A percentile compares a stretch with the other conserved stretches of the same genome.
Conservation (phyloP, 35 echinoderm and acorn worm genomes). For the Anneissia japonica region DNA sequence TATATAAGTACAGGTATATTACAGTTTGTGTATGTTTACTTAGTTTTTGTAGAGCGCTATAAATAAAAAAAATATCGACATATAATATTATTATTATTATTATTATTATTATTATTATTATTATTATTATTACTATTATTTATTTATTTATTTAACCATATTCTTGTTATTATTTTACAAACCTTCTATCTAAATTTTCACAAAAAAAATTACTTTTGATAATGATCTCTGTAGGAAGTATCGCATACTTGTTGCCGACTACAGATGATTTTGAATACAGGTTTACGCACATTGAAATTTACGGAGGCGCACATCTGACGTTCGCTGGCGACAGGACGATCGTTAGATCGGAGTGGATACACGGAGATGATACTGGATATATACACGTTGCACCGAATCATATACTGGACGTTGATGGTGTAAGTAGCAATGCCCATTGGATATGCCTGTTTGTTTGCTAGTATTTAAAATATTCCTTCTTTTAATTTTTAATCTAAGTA, state of each 20-base stretch:
- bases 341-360: slow-evolving; percentile 27
- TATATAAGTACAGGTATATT: slow-evolving; percentile 53
- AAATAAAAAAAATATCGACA: background rate
- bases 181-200: no score
- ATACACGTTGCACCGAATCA: slow-evolving; percentile 62
- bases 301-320: slow-evolving; percentile 56
- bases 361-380: slow-evolving; percentile 81
- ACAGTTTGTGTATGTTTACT: background rate
- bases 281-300: slow-evolving; percentile 70
- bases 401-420: slow-evolving; percentile 52
- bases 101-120: background rate
- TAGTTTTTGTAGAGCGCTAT: background rate
- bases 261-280: slow-evolving; percentile 38
- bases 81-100: background rate
- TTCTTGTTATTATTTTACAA: no score
- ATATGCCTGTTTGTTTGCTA: no score
- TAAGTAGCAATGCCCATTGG: slow-evolving; percentile 26
- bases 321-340: slow-evolving; percentile 44
- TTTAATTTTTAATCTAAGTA: no score
- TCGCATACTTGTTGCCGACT: slow-evolving; percentile 54
- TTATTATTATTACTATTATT: background rate
- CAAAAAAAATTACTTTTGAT: no score
- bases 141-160: no score
- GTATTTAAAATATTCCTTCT: no score
- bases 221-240: slow-evolving; percentile 59